Base-by-base conservation (phyloP, 2,113 vertebrate species). In the Poeciliopsis turrubarensis region DNA sequence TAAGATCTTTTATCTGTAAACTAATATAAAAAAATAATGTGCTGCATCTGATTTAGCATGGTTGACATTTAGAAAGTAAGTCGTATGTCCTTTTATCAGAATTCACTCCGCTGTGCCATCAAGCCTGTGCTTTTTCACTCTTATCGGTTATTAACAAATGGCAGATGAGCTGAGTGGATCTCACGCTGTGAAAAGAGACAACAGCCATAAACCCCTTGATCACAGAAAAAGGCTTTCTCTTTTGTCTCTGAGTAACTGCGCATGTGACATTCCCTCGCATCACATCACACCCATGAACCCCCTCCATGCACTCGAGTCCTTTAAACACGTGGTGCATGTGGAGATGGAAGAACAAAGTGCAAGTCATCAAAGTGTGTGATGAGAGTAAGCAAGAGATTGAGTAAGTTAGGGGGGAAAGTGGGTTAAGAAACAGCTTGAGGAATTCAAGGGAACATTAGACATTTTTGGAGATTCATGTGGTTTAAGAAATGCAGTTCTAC, bases 61-160 rank as follows among this genome's bases (percentile, higher is more conserved):
- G 72, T 4, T 87, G 86, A 87, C 82, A 90, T 89, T 89, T 90
- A 19, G 39, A 54, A 82, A 77, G 74, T 82, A 75, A 57, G 72
- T 31, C 9, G 57, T 82, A 72, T 77, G 77, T 90, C 72, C 72
- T 82, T 82, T 82, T 63, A 86, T 85, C 69, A 71, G 73, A 25
- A 68, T 73, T 47, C 71, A 66, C 63, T 61, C 74, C 77, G 15
- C 68, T 47, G 25, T 68, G 54, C 51, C 66, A 70, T 79, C 77
- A 77, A 78, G 60, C 61, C 65, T 64, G 62, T 67, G 34, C 77
- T 78, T 88, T n/a, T 82, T 86, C 73, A 79, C 78, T 79, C 85
- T 88, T 88, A 89, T 92, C 88, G 78, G 85, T 90, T 75, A 85
- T 89, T 89, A 77, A 85, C 83, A 90, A 90, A 89, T 84, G 75